These are phyloP conservation scores for Ricordea florida DNA, from an alignment of 92 coral and sea anemone species.

Conservation along the genomic window DNA sequence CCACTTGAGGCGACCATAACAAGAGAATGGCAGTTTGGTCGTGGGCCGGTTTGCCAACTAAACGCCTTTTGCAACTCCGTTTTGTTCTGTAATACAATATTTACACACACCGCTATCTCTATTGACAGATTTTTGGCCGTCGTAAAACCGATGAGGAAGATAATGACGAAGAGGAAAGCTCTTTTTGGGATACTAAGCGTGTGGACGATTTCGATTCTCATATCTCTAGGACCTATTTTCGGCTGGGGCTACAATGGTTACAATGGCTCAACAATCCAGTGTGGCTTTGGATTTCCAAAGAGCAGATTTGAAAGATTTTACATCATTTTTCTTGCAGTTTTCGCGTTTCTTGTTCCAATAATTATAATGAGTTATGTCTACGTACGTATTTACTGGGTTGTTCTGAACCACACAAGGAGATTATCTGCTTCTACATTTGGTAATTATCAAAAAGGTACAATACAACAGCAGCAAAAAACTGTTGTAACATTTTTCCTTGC, in stretches of 20 bases:
- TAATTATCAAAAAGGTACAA: conserved; percentile 21
- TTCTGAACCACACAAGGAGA: conserved; percentile 66
- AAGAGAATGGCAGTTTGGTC: conserved; percentile 54
- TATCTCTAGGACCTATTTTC: conserved; percentile 71
- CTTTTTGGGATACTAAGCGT: conserved; percentile 53
- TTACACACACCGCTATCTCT: conserved; percentile 82
- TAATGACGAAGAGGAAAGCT: conserved; percentile 74
- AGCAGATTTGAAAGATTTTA: conserved; percentile 54
- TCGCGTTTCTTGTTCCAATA: conserved; percentile 70
- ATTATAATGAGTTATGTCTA: conserved; percentile 71
- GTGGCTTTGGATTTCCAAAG: conserved; percentile 80
- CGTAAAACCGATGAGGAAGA: conserved; percentile 81
- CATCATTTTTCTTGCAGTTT: conserved; percentile 55
- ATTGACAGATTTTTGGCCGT: conserved; percentile 79
- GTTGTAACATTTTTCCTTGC: conserved; percentile 82
- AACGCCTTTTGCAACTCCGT: conserved; percentile 74
- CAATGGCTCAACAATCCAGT: conserved; percentile 78
- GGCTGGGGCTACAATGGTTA: conserved; percentile 86
- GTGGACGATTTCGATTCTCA: conserved; percentile 63
- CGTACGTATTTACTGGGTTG: conserved; percentile 55
- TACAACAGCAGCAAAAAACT: conserved; percentile 51
- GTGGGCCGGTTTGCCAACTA: conserved; percentile 63
- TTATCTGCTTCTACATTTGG: conserved; percentile 62
- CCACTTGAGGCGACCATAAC: conserved; percentile 69
- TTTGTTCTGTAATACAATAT: conserved; percentile 74